phyloP scores from a whole-genome alignment of 2,797 vertebrate species.

The Bradypodion ventrale region DNA sequence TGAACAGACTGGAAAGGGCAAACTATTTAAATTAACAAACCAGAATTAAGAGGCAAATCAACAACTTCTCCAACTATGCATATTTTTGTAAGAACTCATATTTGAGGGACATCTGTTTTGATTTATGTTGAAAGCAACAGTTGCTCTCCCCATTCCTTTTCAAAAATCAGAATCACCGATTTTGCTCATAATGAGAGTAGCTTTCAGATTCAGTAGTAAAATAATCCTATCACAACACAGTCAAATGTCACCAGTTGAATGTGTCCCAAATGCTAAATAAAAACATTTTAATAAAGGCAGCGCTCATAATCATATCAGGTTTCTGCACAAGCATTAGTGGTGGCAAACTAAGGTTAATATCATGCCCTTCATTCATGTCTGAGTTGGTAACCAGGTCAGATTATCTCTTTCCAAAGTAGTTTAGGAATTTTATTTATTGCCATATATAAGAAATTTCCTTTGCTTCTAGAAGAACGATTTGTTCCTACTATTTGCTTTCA shows the following conservation, averaged over 20 bases:
- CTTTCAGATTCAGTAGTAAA: slow-evolving; percentile 63
- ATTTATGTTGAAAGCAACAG: slow-evolving; percentile 34
- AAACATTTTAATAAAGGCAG: slow-evolving; percentile 26
- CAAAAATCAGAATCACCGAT: slow-evolving; percentile 47
- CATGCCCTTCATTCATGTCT: slow-evolving; percentile 38
- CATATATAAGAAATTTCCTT: no score
- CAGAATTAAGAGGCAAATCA: slow-evolving; percentile 15
- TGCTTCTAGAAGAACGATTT: background rate
- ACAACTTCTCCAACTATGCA: slow-evolving; percentile 43
- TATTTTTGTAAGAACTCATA: background rate
- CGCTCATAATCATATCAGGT: slow-evolving; percentile 31
- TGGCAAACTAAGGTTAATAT: slow-evolving; percentile 46
- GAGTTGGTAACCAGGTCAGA: slow-evolving; percentile 30
- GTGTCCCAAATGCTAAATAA: slow-evolving; percentile 49
- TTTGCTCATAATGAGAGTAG: slow-evolving; percentile 56
- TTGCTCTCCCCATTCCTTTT: background rate
- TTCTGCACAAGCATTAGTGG: slow-evolving; percentile 36
- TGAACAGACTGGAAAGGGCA: background rate
- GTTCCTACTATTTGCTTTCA: background rate
- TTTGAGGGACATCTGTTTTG: slow-evolving; percentile 49
- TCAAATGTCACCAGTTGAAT: slow-evolving; percentile 47
- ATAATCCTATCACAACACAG: slow-evolving; percentile 59
- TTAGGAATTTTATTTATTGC: no score
- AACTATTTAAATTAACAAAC: background rate
- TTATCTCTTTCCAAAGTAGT: slow-evolving; percentile 56